Evolutionary conservation across 1,140 invertebrate genomes (phyloP).

Genomic region (Heliconius hermathena): DNA sequence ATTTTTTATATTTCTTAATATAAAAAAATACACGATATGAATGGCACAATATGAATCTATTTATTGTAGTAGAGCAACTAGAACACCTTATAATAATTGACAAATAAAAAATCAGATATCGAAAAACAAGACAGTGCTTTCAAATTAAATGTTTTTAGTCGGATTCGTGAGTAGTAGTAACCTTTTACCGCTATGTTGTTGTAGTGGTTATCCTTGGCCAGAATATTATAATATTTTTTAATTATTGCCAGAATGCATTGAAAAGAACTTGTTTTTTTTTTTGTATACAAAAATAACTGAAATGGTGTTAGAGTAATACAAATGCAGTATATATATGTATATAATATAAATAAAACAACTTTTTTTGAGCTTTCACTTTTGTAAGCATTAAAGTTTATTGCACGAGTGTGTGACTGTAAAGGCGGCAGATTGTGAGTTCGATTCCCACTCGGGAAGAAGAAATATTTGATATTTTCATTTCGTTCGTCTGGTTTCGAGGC

Average conservation of each 20-base stretch:
- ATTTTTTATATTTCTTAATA: too few species aligned
- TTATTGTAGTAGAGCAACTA: background rate
- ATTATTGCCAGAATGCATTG: constrained; percentile 15
- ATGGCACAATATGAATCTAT: too few species aligned
- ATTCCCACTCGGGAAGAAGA: too few species aligned
- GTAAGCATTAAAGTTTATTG: background rate
- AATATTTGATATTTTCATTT: too few species aligned
- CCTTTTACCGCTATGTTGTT: constrained; percentile 32
- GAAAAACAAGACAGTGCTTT: background rate
- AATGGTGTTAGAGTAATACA: background rate
- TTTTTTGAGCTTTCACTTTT: too few species aligned
- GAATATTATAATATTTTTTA: constrained; percentile 23
- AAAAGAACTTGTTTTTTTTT: background rate
- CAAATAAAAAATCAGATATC: background rate
- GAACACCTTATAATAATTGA: background rate
- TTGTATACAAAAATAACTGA: background rate
- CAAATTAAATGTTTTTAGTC: background rate
- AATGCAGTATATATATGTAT: too few species aligned
- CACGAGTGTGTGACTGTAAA: too few species aligned
- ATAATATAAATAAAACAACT: too few species aligned
- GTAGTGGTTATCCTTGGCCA: constrained; percentile 39
- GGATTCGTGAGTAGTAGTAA: constrained; percentile 1
- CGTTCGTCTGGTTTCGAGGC: too few species aligned
- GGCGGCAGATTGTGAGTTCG: too few species aligned
- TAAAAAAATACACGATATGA: too few species aligned